Conservation (phyloP, 2,797 vertebrate genomes). For the Acipenser transmontanus region DNA sequence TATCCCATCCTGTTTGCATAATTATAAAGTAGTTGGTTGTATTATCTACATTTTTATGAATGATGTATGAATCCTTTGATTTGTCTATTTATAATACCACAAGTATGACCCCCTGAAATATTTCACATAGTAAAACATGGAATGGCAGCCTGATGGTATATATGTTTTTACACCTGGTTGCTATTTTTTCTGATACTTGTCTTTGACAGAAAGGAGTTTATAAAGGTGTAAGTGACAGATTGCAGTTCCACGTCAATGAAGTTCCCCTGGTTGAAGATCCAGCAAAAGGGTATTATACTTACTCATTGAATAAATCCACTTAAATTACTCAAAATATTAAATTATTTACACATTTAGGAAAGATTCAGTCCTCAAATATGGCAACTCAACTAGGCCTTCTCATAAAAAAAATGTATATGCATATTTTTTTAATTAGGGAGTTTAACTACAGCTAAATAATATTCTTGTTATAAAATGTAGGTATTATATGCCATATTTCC, state of each 20-base stretch:
- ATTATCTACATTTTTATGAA: no score
- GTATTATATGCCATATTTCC: no score
- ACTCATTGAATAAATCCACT: conserved; percentile 34
- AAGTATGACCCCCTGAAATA: no score
- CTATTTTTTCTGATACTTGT: no score
- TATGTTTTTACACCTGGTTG: no score
- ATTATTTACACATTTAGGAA: conserved; percentile 41
- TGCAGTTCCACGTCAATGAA: conserved; percentile 17
- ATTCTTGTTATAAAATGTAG: conserved; percentile 5
- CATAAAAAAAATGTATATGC: conserved; percentile 32
- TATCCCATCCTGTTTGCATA: no score
- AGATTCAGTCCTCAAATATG: conserved; percentile 28
- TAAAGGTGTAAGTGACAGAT: conserved; percentile 14
- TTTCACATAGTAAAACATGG: no score
- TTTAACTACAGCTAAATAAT: conserved; percentile 13
- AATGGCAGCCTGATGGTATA: no score
- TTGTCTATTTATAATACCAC: no score
- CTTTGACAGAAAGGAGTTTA: not conserved
- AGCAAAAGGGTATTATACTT: conserved; percentile 19
- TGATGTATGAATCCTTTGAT: no score
- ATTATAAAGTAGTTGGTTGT: no score
- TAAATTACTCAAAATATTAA: conserved; percentile 31
- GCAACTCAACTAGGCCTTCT: conserved; percentile 20
- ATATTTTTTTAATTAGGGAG: conserved; percentile 27
- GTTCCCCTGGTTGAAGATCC: conserved; percentile 7